Evolutionary conservation across 2,888 invertebrate species (phyloP).

Genomic region (Dinocampus coccinellae): DNA sequence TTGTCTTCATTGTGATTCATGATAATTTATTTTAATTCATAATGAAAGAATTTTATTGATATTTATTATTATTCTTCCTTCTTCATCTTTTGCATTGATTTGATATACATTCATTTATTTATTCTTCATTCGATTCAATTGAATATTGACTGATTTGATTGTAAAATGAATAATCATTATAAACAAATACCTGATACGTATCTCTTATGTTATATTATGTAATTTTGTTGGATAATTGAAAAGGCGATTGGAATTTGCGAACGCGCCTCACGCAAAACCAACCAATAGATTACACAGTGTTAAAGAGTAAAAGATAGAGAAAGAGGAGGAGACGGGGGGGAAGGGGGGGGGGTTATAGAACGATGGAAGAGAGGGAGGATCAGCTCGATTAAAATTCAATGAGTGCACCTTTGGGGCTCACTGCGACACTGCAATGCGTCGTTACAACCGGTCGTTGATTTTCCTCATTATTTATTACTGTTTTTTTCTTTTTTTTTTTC

Average conservation of each 20-base stretch:
- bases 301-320: background rate
- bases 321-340: background rate
- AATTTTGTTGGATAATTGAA: background rate
- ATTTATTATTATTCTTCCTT: background rate
- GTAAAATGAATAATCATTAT: background rate
- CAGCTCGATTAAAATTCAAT: conserved; percentile 17
- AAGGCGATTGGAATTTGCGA: conserved; percentile 12
- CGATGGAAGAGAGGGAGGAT: too few species aligned
- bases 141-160: background rate
- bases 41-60: background rate
- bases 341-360: too few species aligned
- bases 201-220: background rate
- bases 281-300: too few species aligned
- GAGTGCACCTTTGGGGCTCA: conserved; percentile 12
- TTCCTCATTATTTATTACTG: background rate
- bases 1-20: background rate
- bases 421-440: conserved; percentile 28
- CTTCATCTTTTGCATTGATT: too few species aligned
- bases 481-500: conserved; percentile 13
- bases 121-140: background rate
- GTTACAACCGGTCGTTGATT: conserved; percentile 11
- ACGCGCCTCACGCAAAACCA: background rate
- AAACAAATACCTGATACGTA: background rate
- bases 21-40: background rate
- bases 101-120: background rate